These are phyloP conservation scores for Denticeps clupeoides DNA, from an alignment of 2,797 vertebrate species.

Conservation along the genomic window DNA sequence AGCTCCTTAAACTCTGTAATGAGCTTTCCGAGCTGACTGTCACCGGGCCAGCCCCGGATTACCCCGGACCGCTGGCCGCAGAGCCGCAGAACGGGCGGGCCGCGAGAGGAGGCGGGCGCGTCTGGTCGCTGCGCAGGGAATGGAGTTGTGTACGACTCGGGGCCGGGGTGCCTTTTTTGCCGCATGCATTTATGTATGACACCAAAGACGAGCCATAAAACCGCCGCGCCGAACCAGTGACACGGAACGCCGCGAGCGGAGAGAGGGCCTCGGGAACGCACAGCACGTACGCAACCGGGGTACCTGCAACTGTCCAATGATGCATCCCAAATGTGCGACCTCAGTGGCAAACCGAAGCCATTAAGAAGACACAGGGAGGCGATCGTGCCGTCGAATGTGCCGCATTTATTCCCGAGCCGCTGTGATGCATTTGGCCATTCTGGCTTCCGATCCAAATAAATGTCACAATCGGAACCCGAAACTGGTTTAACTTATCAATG, in stretches of 20 bases:
- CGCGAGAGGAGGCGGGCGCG: too few species aligned
- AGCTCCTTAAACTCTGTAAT: slow-evolving; percentile 34
- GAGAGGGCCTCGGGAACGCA: not conserved
- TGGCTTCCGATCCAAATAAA: too few species aligned
- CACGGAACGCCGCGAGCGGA: slow-evolving; percentile 12
- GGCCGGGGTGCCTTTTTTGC: slow-evolving; percentile 12
- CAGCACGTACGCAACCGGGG: not conserved
- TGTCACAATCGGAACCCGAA: too few species aligned
- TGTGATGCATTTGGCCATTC: too few species aligned
- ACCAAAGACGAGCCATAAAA: slow-evolving; percentile 20
- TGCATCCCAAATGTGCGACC: not conserved
- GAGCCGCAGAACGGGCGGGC: too few species aligned
- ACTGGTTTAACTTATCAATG: too few species aligned
- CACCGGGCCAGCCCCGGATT: slow-evolving; percentile 9
- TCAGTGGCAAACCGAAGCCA: slow-evolving; percentile 1
- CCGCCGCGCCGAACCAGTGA: slow-evolving; percentile 2
- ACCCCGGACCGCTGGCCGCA: not conserved
- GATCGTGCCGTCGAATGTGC: too few species aligned
- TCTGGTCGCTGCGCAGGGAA: too few species aligned
- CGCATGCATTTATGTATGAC: slow-evolving; percentile 36
- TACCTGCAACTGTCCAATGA: not conserved
- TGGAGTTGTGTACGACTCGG: not conserved
- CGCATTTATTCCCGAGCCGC: too few species aligned
- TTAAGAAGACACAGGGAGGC: slow-evolving; percentile 6
- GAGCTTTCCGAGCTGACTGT: slow-evolving; percentile 25